Evolutionary conservation across 2,113 vertebrate genomes (phyloP).

Genomic region (Notechis scutatus): DNA sequence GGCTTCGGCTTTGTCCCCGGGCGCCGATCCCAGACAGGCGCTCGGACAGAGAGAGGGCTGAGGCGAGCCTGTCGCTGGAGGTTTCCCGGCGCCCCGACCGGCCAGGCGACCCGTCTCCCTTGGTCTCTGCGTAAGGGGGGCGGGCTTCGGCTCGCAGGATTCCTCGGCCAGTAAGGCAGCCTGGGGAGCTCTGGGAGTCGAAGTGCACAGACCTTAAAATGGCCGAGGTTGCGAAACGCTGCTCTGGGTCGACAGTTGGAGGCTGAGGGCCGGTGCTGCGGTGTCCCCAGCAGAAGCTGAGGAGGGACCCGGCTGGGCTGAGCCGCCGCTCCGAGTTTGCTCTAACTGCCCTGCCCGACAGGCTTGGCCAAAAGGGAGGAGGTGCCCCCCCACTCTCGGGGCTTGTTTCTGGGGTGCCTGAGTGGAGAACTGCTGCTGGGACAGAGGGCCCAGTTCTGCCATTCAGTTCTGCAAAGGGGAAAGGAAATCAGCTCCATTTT

Average conservation of each 20-base stretch:
- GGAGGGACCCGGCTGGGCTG: neutral
- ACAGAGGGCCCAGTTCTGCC: neutral
- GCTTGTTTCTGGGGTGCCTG: neutral
- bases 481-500: neutral
- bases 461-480: too few species aligned
- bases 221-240: neutral
- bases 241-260: neutral
- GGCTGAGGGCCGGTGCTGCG: neutral
- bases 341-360: neutral
- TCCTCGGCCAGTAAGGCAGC: neutral
- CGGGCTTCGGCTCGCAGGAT: neutral
- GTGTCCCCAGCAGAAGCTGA: neutral
- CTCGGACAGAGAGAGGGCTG: neutral
- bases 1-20: neutral
- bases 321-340: neutral
- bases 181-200: neutral
- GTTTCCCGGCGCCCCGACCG: neutral
- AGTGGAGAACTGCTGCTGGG: neutral
- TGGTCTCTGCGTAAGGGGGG: neutral
- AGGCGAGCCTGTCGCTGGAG: neutral
- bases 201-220: neutral
- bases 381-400: neutral
- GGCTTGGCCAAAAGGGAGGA: neutral
- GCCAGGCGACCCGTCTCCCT: neutral
- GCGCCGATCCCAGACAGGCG: neutral